These are phyloP conservation scores for Dusona sp. DNA, from an alignment of 2,888 invertebrate genomes.

Conservation along the genomic window DNA sequence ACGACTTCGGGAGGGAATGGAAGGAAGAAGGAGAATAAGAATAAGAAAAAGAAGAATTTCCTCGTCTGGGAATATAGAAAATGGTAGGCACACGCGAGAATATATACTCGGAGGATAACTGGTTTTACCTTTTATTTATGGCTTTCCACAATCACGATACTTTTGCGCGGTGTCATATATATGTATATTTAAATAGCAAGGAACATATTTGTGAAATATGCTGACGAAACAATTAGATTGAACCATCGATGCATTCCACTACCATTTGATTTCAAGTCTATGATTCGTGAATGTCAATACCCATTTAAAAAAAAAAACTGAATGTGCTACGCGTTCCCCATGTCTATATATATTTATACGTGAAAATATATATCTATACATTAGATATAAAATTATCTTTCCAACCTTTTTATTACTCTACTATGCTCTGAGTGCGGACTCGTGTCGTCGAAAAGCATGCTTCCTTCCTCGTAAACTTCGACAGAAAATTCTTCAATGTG, in stretches of 20 bases:
- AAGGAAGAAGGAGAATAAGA: constrained; percentile 8
- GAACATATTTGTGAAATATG: constrained; percentile 13
- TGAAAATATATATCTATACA: not conserved
- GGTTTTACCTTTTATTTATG: constrained; percentile 51
- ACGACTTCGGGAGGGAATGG: constrained; percentile 33
- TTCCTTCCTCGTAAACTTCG: constrained; percentile 54
- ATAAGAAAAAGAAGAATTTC: constrained; percentile 26
- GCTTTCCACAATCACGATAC: constrained; percentile 8
- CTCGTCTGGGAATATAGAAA: constrained; percentile 15
- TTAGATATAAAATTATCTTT: constrained; percentile 23
- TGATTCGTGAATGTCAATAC: not conserved
- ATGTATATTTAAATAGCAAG: not conserved
- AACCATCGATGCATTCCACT: constrained; percentile 28
- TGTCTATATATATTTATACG: not conserved
- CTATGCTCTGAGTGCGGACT: constrained; percentile 37
- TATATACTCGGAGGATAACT: constrained; percentile 32
- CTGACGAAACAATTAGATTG: constrained; percentile 29
- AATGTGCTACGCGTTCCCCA: not conserved
- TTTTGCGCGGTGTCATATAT: not conserved
- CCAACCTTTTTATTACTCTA: constrained; percentile 15
- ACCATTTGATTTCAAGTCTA: not conserved
- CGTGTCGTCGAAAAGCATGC: constrained; percentile 37
- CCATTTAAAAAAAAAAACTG: not conserved
- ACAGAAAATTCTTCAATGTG: constrained; percentile 47
- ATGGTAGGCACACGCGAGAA: constrained; percentile 48